phyloP scores from a whole-genome alignment of 2,113 vertebrate genomes.

The Ptychochromis oligacanthus region DNA sequence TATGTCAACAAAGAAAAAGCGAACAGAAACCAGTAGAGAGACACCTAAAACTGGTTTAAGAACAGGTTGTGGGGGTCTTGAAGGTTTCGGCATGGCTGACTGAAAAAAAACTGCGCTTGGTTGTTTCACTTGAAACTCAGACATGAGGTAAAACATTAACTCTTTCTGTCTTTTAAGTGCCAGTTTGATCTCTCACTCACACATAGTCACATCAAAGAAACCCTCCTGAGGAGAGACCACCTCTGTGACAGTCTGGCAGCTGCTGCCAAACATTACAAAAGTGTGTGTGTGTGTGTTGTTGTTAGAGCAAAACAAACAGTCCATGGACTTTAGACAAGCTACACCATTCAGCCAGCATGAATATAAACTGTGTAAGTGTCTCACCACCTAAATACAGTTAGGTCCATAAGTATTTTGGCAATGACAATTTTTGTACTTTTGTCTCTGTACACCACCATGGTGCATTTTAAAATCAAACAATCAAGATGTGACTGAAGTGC shows the following conservation, averaged over 20 bases:
- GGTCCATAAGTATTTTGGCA: not conserved
- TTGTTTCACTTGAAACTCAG: not conserved
- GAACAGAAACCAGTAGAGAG: not conserved
- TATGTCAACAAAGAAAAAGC: not conserved
- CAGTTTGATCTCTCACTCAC: not conserved
- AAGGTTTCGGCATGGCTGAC: not conserved
- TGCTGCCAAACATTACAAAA: constrained; percentile 49
- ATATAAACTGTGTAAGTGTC: not conserved
- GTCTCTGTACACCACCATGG: too few species aligned
- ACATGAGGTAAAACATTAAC: constrained; percentile 39
- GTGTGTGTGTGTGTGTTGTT: constrained; percentile 11
- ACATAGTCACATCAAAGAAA: constrained; percentile 47
- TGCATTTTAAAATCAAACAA: not conserved
- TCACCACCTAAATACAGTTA: not conserved
- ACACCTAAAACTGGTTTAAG: not conserved
- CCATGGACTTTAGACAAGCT: constrained; percentile 23
- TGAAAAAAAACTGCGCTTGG: not conserved
- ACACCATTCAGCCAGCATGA: not conserved
- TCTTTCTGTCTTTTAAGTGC: constrained; percentile 13
- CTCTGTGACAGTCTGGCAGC: constrained; percentile 61
- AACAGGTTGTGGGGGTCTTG: not conserved
- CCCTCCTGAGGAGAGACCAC: constrained; percentile 61
- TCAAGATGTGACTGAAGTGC: not conserved
- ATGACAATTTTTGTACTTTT: not conserved
- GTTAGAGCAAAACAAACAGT: constrained; percentile 41